Percentiles rank a stretch among this genome's conserved stretches.
Evolutionary conservation across 2,113 vertebrate genomes (phyloP).

Genomic region (Melanocharis versteri): DNA sequence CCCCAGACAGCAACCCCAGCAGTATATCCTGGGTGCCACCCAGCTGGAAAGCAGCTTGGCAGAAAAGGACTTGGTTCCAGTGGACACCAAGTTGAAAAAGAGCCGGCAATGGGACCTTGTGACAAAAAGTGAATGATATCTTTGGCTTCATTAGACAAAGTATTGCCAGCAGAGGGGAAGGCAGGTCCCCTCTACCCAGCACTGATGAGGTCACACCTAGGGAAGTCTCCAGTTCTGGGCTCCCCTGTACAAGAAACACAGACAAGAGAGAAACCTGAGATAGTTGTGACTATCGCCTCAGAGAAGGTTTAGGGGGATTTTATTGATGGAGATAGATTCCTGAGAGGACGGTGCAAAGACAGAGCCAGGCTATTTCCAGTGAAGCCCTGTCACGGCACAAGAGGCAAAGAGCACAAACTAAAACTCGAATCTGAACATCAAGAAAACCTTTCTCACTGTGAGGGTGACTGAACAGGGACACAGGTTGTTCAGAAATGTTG

Average conservation of each 20-base stretch:
- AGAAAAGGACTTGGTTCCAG: neutral
- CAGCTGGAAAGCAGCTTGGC: neutral
- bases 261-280: neutral
- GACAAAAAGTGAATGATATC: neutral
- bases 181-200: neutral
- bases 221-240: neutral
- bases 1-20: too few species aligned
- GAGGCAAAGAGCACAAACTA: neutral
- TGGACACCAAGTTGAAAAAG: neutral
- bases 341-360: neutral
- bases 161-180: neutral
- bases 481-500: neutral
- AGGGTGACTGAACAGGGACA: neutral
- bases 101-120: neutral
- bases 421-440: neutral
- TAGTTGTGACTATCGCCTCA: neutral
- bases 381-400: neutral
- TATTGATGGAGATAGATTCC: neutral
- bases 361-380: neutral
- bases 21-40: neutral
- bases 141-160: neutral
- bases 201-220: neutral
- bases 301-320: neutral
- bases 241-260: neutral
- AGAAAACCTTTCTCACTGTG: neutral